These are phyloP conservation scores for Prunella strophiata DNA, from an alignment of 2,797 vertebrate species.

Conservation along the genomic window DNA sequence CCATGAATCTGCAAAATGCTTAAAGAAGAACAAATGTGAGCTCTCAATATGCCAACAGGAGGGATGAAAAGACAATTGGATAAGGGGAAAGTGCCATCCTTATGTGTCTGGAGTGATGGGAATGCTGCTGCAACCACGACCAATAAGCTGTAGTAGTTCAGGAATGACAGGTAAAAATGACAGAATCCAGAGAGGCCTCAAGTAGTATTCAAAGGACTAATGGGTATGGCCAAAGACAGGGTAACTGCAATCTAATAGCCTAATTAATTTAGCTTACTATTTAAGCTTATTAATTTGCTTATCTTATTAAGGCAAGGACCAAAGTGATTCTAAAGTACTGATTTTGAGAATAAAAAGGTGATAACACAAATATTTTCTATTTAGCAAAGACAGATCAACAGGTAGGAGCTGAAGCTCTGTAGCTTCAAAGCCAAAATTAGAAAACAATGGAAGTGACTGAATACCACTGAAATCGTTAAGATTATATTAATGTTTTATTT, in stretches of 20 bases:
- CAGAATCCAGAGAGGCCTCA: background rate
- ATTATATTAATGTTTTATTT: background rate
- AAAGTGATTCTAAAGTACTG: background rate
- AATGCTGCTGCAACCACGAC: rapidly evolving
- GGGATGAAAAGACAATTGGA: background rate
- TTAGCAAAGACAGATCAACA: background rate
- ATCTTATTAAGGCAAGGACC: background rate
- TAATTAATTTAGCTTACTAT: slow-evolving; percentile 5
- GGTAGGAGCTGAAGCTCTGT: background rate
- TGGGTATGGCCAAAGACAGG: background rate
- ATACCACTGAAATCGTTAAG: background rate
- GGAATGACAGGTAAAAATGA: background rate
- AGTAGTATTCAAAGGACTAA: background rate
- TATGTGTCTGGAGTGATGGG: background rate
- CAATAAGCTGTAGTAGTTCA: rapidly evolving
- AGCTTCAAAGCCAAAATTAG: background rate
- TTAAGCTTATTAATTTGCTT: slow-evolving; percentile 23
- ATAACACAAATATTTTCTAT: background rate
- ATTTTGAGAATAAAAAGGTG: background rate
- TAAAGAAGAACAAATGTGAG: background rate
- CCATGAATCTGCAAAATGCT: background rate
- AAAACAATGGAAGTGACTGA: background rate
- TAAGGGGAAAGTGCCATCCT: background rate
- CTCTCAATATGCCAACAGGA: background rate
- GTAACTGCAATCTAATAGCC: background rate